phyloP scores from a whole-genome alignment of 2,888 invertebrate species.

The Clitarchus hookeri region DNA sequence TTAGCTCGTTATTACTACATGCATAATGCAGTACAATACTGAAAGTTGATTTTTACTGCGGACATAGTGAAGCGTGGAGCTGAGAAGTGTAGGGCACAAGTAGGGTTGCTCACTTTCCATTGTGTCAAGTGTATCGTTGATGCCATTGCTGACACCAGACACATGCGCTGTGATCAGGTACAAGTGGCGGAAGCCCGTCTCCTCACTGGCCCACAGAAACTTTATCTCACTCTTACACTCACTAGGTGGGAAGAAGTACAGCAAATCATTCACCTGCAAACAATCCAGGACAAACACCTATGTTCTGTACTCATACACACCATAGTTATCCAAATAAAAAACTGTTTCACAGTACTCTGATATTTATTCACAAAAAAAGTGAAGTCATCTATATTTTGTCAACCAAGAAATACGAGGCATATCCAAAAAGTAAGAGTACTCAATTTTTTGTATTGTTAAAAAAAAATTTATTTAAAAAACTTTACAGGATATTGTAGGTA shows the following conservation, averaged over 20 bases:
- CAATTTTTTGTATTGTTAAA: too few relatives aligned
- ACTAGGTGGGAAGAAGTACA: slow-evolving; percentile 76
- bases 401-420: too few relatives aligned
- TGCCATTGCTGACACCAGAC: slow-evolving; percentile 58
- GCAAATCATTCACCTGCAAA: slow-evolving; percentile 73
- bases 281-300: not conserved
- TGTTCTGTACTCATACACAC: too few relatives aligned
- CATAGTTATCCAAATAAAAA: too few relatives aligned
- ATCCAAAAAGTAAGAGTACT: too few relatives aligned
- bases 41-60: slow-evolving; percentile 40
- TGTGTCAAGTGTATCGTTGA: slow-evolving; percentile 57
- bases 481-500: too few relatives aligned
- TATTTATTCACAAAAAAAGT: too few relatives aligned
- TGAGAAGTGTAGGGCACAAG: slow-evolving; percentile 38
- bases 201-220: slow-evolving; percentile 93
- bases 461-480: too few relatives aligned
- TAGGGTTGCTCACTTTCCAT: slow-evolving; percentile 54
- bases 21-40: slow-evolving; percentile 20
- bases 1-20: not conserved
- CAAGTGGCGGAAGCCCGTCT: slow-evolving; percentile 86
- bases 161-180: slow-evolving; percentile 73
- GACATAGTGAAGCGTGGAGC: slow-evolving; percentile 41
- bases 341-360: too few relatives aligned
- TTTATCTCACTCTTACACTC: slow-evolving; percentile 57
- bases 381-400: too few relatives aligned